Evolutionary conservation across 2,797 vertebrate genomes (phyloP), one percentile per base, ranked within the genome.

Genomic region (Petrocephalus sullivani): DNA sequence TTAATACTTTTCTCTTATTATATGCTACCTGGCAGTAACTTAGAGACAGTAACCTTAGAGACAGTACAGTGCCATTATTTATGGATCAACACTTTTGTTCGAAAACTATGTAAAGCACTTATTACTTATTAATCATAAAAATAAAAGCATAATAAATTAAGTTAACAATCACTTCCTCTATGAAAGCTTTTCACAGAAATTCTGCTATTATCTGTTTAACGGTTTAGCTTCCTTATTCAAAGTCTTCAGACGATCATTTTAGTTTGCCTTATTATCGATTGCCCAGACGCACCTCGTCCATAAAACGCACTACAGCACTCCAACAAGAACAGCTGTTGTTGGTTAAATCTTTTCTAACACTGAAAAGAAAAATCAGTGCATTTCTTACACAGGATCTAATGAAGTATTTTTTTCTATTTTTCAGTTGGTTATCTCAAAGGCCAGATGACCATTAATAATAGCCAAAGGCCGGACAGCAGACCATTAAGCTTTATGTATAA

Each of bases 281-380:
- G n/a, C 10, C 28, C 8, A 67, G 28, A 51, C 89, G 88, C 89
- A 88, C 71, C 54, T 93, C 7, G 28, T 23, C 33, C 23, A 33
- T 78, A 78, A 78, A 67, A 67, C 61, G 28, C 67, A 75, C 37
- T 0, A 8, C 16, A 37, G 37, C 12, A 33, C 23, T 67, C 61
- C 61, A 33, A 33, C 61, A 23, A 3, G 23, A 67, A 67, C 61
- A 67, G 10, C 61, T 28, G 10, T 14, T 33, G 23, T 67, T 23
- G 61, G 23, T 67, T 33, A 33, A 67, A 67, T 33, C 23, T 64
- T 64, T 64, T 12, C 23, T 64, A 23, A 28, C 23, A 0, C 61
- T 12, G 10, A 64, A 64, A 28, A 81, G 10, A 19, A 49, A 46
- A n/a, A 64, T 64, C 37, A 41, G 37, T 41, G 3, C 37, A 64